These are phyloP conservation scores for Tetraneura akinire DNA, from an alignment of 1,140 invertebrate genomes.

Conservation along the genomic window DNA sequence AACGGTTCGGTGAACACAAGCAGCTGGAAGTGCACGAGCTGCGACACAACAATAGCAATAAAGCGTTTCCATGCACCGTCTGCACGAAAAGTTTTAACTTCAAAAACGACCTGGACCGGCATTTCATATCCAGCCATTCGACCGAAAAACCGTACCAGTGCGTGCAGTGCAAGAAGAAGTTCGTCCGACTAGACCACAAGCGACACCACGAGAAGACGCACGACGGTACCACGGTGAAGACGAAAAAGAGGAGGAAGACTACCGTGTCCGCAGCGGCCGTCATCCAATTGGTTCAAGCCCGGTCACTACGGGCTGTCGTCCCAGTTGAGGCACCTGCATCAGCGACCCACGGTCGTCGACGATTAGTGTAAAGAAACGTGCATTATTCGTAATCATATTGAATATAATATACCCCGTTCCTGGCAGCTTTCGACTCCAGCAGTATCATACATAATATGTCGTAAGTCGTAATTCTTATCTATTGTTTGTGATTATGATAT, in stretches of 20 bases:
- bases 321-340: no score
- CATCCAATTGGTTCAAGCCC: not conserved
- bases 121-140: conserved; percentile 77
- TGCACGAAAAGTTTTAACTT: conserved; percentile 89
- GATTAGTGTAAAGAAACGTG: conserved; percentile 16
- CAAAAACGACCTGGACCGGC: conserved; percentile 86
- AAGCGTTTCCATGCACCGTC: conserved; percentile 83
- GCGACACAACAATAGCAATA: conserved; percentile 76
- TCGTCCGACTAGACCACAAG: conserved; percentile 92
- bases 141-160: conserved; percentile 77
- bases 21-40: conserved; percentile 70
- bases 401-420: no score
- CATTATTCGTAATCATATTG: no score
- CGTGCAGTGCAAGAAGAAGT: conserved; percentile 80
- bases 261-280: not conserved
- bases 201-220: conserved; percentile 90
- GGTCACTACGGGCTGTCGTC: not conserved
- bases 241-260: conserved; percentile 28
- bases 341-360: not conserved
- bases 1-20: conserved; percentile 72
- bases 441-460: no score
- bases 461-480: no score
- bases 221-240: conserved; percentile 59
- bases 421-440: no score
- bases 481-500: no score